Evolutionary conservation across 2,797 vertebrate genomes (phyloP).

Genomic region (Scyliorhinus canicula): DNA sequence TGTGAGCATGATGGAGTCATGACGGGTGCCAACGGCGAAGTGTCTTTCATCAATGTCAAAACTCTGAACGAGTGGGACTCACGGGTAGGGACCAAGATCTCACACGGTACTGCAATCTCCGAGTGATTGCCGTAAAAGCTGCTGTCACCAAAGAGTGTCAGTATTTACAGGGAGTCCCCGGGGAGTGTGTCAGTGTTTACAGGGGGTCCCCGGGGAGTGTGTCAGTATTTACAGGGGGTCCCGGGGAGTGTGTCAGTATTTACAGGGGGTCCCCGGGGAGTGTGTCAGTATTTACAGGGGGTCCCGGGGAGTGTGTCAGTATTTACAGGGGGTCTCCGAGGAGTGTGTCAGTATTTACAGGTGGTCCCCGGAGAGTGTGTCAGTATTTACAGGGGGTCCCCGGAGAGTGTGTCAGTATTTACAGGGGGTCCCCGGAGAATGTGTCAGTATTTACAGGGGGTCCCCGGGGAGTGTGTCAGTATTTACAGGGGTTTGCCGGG

Average conservation of each 20-base stretch:
- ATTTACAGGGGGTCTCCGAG: no score
- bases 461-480: background rate
- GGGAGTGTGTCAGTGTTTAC: background rate
- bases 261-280: background rate
- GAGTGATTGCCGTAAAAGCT: background rate
- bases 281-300: background rate
- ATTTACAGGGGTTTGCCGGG: background rate
- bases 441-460: no score
- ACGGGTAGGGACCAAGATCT: conserved; percentile 64
- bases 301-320: no score
- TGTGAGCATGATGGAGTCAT: conserved; percentile 96
- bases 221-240: background rate
- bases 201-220: background rate
- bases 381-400: no score
- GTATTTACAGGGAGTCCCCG: background rate
- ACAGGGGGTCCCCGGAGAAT: no score
- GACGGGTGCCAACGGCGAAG: conserved; percentile 92
- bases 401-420: no score
- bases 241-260: background rate
- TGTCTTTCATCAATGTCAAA: conserved; percentile 96
- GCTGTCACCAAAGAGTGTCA: background rate
- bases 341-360: no score
- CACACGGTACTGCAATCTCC: rapidly evolving
- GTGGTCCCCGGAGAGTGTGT: no score
- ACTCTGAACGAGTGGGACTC: conserved; percentile 98